A percentile compares a stretch with the other conserved stretches of the same genome.
These are phyloP conservation scores for Papilio elwesi DNA, from an alignment of 2,888 invertebrate genomes.

Conservation along the genomic window DNA sequence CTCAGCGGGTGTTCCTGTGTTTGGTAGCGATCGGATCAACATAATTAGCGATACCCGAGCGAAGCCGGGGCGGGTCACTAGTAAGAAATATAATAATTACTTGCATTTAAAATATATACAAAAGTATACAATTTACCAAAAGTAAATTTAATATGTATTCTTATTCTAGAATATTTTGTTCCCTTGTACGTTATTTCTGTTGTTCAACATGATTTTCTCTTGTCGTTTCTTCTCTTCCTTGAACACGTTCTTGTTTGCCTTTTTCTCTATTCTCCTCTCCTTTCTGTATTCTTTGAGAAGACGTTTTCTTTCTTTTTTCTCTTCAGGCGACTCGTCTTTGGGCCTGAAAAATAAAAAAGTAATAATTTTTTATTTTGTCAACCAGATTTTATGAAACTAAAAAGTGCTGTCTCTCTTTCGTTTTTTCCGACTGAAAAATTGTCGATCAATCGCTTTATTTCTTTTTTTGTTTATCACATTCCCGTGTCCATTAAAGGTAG, in stretches of 20 bases:
- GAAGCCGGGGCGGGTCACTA: no score
- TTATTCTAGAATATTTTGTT: conserved; percentile 84
- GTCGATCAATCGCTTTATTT: no score
- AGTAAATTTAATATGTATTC: not conserved
- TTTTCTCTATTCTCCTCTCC: conserved; percentile 92
- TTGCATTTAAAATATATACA: not conserved
- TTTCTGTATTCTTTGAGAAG: conserved; percentile 90
- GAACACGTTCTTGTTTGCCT: conserved; percentile 91
- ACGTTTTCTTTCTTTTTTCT: conserved; percentile 90
- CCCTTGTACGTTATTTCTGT: conserved; percentile 89
- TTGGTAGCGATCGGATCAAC: no score
- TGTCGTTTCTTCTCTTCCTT: conserved; percentile 93
- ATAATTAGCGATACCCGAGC: no score
- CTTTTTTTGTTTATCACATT: no score
- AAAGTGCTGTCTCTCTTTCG: not conserved
- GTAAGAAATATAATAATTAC: not conserved
- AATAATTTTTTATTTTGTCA: no score
- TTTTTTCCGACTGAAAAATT: no score
- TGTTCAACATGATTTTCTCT: conserved; percentile 90
- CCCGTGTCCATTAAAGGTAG: no score
- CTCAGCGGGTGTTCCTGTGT: no score
- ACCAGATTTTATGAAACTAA: no score
- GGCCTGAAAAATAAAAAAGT: conserved; percentile 73
- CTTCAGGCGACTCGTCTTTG: conserved; percentile 91
- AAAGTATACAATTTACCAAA: not conserved